Base-by-base conservation (phyloP, 2,113 vertebrate genomes). In the Tichodroma muraria region DNA sequence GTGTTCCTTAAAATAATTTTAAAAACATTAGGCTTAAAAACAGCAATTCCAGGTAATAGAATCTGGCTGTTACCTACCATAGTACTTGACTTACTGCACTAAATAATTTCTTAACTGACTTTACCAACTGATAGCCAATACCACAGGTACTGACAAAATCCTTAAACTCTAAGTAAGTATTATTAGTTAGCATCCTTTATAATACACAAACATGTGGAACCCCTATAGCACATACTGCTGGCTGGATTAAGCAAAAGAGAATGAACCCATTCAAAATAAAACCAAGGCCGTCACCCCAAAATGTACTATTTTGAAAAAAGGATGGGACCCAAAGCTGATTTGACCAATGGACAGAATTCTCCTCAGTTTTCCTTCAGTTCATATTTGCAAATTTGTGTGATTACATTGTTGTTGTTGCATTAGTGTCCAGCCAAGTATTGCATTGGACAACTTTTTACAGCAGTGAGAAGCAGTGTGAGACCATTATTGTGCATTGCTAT, bases 141-240 rank as follows among this genome's bases (percentile, higher is more conserved):
- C 53, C 35, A 80, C 91, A 95, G 88, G 81, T 95, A 94, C 47
- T 72, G 70, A 82, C 73, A 80, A 96, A 96, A 96, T 88, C 54
- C 56, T 89, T 85, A 81, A 78, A 69, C 37, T 91, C n/a, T n/a
- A n/a, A n/a, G 50, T 97, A 85, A 97, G 97, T 97, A 92, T 93
- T 96, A 96, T 97, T 98, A 98, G 95, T 97, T 94, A 97, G 82
- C 89, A 93, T 53, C 73, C 56, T 63, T 84, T 82, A 88, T 59
- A 75, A 85, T 66, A 91, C 30, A 89, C 75, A 89, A 73, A 72
- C 33, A 52, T 13, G 45, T 93, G 88, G 92, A 96, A 97, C 87
- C 86, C 44, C 88, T 38, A 2, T 27, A 59, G 37, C 66, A 70
- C n/a, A 24, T 27, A n/a, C 15, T 60, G 16, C 37, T 85, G 61